A percentile compares a stretch with the other conserved stretches of the same genome.
Evolutionary conservation across 2,888 invertebrate species (phyloP).

Genomic region (Rambutsinella grinnellia): DNA sequence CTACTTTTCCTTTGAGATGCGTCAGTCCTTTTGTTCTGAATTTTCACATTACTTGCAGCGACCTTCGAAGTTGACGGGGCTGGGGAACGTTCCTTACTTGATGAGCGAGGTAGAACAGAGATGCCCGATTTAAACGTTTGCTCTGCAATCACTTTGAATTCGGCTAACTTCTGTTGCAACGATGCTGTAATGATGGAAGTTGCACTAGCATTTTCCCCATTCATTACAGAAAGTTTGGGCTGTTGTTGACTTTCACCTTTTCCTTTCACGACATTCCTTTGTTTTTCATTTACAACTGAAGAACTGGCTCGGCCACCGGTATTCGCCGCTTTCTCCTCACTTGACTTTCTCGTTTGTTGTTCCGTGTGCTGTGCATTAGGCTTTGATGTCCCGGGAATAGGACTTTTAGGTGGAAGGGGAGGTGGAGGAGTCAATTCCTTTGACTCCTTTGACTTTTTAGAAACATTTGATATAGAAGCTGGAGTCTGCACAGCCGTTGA

Average conservation of each 20-base stretch:
- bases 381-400: constrained; percentile 9
- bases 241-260: background rate
- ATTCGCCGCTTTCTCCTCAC: background rate
- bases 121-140: constrained; percentile 45
- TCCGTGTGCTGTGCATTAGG: background rate
- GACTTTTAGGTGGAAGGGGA: constrained; percentile 29
- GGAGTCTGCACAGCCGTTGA: constrained; percentile 4
- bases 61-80: constrained; percentile 1
- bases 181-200: constrained; percentile 29
- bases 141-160: constrained; percentile 44
- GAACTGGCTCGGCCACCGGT: too few relatives aligned
- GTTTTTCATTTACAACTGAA: too few relatives aligned
- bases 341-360: background rate
- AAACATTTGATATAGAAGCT: background rate
- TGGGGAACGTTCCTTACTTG: background rate
- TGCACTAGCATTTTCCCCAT: constrained; percentile 2
- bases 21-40: constrained; percentile 7
- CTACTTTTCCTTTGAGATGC: background rate
- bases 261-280: background rate
- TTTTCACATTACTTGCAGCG: background rate
- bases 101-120: background rate
- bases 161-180: constrained; percentile 44
- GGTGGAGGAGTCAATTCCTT: constrained; percentile 22
- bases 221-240: background rate
- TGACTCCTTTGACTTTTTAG: background rate